Base-by-base conservation (phyloP, 1,140 invertebrate species). In the Arion vulgaris region DNA sequence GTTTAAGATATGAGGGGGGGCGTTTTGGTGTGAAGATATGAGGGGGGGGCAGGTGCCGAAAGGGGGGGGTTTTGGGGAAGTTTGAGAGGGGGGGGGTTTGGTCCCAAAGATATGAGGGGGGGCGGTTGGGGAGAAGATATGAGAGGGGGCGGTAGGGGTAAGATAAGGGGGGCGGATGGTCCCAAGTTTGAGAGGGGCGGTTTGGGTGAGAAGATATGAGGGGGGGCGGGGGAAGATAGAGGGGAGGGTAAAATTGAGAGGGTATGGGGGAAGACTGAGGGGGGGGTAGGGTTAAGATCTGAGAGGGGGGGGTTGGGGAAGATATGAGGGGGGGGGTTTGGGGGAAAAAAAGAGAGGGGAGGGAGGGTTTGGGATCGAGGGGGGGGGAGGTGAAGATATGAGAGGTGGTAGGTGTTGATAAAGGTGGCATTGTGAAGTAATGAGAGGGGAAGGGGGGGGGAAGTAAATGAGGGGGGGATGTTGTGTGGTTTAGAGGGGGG, bases 181-280 rank as follows among this genome's bases (percentile, higher is more conserved):
- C 34, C 39, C 62, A 69, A 32, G 53, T 36, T 39, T 32, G 36
- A 62, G 66, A 49, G 53, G 39, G 53, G 62, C 36, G 62, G 38
- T 34, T 38, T 11, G 66, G 34, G 53, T 28, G 38, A 62, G 66
- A 38, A 80, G 78, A 26, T 32, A 68, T 7, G 38, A 53, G 71
- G 28, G 49, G 80, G 66, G 15, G 57, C 26, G 49, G 68, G 73
- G 80, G 71, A 69, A 73, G 68, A 28, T 38, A 39, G 69, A 53
- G 80, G 57, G 41, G 26, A 62, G 13, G 39, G 66, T 11, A 69
- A 28, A 13, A 28, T 13, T 5, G 26, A 19, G 34, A 45, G 57
- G 41, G 39, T 4, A 45, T 41, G 36, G 45, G 69, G 39, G 62
- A 45, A 38, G 36, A 7, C 15, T 34, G 32, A 36, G 34, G 39